Evolutionary conservation across 2,113 vertebrate species (phyloP).

Genomic region (Cranoglanis bouderius): DNA sequence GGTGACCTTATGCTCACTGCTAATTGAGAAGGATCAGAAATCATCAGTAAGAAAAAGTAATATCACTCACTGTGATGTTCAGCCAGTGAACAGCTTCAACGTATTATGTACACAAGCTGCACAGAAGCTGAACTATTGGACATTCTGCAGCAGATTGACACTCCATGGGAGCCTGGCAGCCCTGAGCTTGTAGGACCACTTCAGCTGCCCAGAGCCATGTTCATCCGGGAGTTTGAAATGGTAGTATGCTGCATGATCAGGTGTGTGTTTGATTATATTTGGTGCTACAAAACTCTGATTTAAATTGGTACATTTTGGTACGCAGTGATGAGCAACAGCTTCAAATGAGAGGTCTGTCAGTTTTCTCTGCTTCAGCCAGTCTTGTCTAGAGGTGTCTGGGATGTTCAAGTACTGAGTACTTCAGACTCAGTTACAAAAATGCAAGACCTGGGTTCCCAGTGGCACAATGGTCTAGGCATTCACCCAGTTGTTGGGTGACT

Average conservation of each 20-base stretch:
- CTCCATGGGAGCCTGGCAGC: conserved; percentile 66
- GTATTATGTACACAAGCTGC: background rate
- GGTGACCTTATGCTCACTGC: conserved; percentile 57
- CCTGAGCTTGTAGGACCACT: conserved; percentile 66
- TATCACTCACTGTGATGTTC: background rate
- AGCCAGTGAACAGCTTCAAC: background rate
- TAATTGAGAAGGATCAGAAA: conserved; percentile 69
- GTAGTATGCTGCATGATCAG: conserved; percentile 66
- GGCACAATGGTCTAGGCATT: background rate
- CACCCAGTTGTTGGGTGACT: background rate
- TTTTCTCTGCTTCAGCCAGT: conserved; percentile 67
- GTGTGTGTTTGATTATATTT: conserved; percentile 56
- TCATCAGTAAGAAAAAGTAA: conserved; percentile 63
- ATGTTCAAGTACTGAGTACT: background rate
- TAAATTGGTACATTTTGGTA: background rate
- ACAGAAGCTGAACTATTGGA: conserved; percentile 74
- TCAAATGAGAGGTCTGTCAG: conserved; percentile 56
- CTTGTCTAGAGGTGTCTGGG: conserved; percentile 62
- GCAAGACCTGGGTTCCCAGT: background rate
- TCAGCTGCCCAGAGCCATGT: conserved; percentile 66
- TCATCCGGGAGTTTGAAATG: conserved; percentile 72
- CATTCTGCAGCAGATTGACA: conserved; percentile 70
- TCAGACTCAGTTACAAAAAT: background rate
- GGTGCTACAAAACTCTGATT: background rate
- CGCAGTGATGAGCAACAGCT: conserved; percentile 58